phyloP scores from a whole-genome alignment of 2,797 vertebrate genomes.

The Sphaeramia orbicularis region DNA sequence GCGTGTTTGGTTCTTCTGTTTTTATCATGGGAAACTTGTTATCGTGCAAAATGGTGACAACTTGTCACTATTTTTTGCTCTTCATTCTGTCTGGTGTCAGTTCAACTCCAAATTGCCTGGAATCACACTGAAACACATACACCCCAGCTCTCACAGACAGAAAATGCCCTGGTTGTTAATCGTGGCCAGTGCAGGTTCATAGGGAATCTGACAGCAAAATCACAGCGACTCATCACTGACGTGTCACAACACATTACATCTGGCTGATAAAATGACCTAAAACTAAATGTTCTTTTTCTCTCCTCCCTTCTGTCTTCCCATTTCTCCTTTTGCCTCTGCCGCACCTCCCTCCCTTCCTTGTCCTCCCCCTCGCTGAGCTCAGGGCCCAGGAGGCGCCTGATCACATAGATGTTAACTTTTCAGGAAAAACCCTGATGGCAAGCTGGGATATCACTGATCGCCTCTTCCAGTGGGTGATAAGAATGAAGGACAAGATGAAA shows the following conservation, averaged over 20 bases:
- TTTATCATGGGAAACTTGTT: slow-evolving; percentile 11
- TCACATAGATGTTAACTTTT: slow-evolving; percentile 66
- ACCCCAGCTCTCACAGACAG: slow-evolving; percentile 16
- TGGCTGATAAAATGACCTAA: slow-evolving; percentile 68
- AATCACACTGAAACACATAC: slow-evolving; percentile 41
- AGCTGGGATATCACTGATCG: slow-evolving; percentile 49
- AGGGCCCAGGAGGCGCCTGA: slow-evolving; percentile 62
- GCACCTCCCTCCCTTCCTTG: slow-evolving; percentile 19
- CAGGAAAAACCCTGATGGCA: slow-evolving; percentile 63
- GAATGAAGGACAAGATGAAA: slow-evolving; percentile 14
- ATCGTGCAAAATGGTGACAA: slow-evolving; percentile 15
- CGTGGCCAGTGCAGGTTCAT: slow-evolving; percentile 52
- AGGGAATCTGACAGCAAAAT: slow-evolving; percentile 73
- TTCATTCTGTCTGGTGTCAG: slow-evolving; percentile 45
- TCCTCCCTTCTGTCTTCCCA: slow-evolving; percentile 22
- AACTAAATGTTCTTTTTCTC: slow-evolving; percentile 27
- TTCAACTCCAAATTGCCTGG: slow-evolving; percentile 55
- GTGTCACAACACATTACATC: slow-evolving; percentile 80
- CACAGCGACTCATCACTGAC: slow-evolving; percentile 67
- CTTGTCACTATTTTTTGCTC: slow-evolving; percentile 14
- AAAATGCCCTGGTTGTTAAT: slow-evolving; percentile 45
- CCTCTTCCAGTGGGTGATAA: slow-evolving; percentile 49
- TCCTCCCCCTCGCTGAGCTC: no score
- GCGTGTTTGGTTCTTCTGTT: slow-evolving; percentile 2
- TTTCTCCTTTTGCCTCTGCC: slow-evolving; percentile 24